These are phyloP conservation scores for Onychomys torridus DNA, from an alignment of 2,797 vertebrate genomes.

Conservation along the genomic window DNA sequence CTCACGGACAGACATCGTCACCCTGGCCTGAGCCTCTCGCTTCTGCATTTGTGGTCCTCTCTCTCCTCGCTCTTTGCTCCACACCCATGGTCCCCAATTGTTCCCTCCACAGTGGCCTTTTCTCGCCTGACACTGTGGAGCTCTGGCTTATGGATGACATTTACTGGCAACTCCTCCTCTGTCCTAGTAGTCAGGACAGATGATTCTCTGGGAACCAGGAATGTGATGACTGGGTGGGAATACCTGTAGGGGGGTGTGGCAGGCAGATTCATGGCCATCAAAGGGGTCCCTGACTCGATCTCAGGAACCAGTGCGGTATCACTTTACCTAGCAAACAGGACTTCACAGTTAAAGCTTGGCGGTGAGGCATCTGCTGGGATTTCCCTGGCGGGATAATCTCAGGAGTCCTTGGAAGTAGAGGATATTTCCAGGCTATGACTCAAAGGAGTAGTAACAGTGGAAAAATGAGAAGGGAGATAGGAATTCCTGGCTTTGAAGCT, in stretches of 20 bases:
- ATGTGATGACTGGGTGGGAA: background rate
- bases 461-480: background rate
- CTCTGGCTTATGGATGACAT: background rate
- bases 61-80: fast-evolving
- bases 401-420: background rate
- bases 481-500: background rate
- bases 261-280: background rate
- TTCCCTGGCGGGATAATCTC: fast-evolving
- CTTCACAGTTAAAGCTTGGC: background rate
- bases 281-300: background rate
- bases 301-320: background rate
- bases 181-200: background rate
- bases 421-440: background rate
- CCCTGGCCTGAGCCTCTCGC: background rate
- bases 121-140: background rate
- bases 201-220: background rate
- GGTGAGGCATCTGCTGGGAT: background rate
- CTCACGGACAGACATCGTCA: fast-evolving
- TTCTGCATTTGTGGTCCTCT: background rate
- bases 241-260: fast-evolving
- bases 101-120: background rate
- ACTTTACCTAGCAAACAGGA: background rate
- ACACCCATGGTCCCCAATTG: fast-evolving
- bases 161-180: background rate
- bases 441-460: fast-evolving